These are phyloP conservation scores for Cyclophora albipunctata DNA, from an alignment of 2,888 invertebrate species.

Conservation along the genomic window DNA sequence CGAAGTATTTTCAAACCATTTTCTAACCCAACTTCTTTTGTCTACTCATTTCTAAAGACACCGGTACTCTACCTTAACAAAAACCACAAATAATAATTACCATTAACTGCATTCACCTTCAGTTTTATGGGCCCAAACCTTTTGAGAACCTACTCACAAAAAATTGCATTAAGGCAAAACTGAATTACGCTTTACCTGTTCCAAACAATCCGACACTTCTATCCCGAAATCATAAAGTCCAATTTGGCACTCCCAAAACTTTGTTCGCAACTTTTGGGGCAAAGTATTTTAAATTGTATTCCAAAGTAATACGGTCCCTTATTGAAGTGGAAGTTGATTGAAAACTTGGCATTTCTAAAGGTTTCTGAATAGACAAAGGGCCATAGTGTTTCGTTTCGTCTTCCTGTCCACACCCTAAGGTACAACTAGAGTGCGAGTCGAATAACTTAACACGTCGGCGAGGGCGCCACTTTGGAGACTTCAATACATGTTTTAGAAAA, in stretches of 20 bases:
- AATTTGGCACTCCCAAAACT: not conserved
- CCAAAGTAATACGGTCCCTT: no score
- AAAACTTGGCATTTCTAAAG: not conserved
- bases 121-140: not conserved
- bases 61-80: no score
- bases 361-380: not conserved
- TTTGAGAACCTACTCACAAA: slow-evolving; percentile 4
- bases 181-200: slow-evolving; percentile 24
- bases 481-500: no score
- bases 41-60: no score
- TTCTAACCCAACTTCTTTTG: no score
- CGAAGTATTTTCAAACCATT: no score
- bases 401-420: slow-evolving; percentile 20
- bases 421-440: slow-evolving; percentile 3
- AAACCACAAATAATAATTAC: no score
- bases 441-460: no score
- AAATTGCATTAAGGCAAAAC: slow-evolving; percentile 14
- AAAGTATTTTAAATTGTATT: no score
- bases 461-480: no score
- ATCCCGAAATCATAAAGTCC: slow-evolving; percentile 8
- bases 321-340: not conserved
- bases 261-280: slow-evolving; percentile 1
- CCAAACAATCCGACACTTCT: not conserved
- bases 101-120: not conserved
- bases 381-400: slow-evolving; percentile 5